phyloP scores from a whole-genome alignment of 2,113 vertebrate species.

The Bubo scandiacus region DNA sequence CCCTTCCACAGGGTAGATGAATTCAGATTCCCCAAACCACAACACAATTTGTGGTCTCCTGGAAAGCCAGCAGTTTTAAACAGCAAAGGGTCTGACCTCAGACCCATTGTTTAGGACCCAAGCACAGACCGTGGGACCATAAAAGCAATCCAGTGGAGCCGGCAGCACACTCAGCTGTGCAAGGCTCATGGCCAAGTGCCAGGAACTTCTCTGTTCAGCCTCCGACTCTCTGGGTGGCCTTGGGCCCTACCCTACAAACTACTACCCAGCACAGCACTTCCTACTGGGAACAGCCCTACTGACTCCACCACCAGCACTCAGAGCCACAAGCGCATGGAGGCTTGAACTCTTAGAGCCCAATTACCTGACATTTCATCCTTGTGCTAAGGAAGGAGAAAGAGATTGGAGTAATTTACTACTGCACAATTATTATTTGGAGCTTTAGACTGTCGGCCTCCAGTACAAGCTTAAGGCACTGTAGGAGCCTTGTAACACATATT shows the following conservation, averaged over 20 bases:
- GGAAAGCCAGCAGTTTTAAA: background rate
- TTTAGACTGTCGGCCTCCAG: background rate
- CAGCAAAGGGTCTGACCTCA: background rate
- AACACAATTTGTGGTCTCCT: background rate
- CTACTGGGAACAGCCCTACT: background rate
- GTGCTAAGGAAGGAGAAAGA: background rate
- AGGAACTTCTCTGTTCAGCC: background rate
- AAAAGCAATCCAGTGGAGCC: background rate
- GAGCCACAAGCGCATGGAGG: accelerated
- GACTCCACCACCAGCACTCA: background rate
- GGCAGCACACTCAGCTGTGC: background rate
- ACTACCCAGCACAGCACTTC: background rate
- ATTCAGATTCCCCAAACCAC: background rate
- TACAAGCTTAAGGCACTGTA: background rate
- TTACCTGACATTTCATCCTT: background rate
- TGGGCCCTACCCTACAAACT: background rate
- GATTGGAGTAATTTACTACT: background rate
- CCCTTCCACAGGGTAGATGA: background rate
- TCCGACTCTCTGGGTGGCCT: background rate
- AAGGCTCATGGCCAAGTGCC: background rate
- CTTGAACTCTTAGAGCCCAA: background rate
- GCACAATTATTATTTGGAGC: background rate
- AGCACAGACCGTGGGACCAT: background rate
- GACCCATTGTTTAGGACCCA: background rate
- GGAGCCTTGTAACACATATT: background rate